phyloP scores from a whole-genome alignment of 2,888 invertebrate species.

The Melieria picta region DNA sequence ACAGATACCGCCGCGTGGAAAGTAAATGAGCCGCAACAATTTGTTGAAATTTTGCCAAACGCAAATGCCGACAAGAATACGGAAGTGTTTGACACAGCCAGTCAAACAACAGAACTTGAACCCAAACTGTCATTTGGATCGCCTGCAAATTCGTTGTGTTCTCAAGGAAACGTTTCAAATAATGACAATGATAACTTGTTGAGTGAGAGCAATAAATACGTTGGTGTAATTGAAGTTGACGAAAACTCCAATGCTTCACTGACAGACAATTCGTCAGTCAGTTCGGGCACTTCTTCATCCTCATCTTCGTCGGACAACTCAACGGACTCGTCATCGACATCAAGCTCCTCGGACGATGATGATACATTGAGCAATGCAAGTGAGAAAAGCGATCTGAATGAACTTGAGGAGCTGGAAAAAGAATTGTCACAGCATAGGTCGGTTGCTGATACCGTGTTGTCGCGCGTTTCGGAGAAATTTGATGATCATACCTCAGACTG shows the following conservation, averaged over 20 bases:
- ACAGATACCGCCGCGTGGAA: too few relatives aligned
- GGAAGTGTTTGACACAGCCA: too few relatives aligned
- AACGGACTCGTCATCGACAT: neutral
- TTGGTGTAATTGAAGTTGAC: conserved; percentile 5
- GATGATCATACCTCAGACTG: too few relatives aligned
- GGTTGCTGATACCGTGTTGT: neutral
- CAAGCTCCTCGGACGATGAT: conserved; percentile 33
- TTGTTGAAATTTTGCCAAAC: too few relatives aligned
- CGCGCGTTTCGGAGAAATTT: neutral
- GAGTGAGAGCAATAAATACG: too few relatives aligned
- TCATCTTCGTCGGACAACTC: neutral
- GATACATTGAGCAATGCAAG: conserved; percentile 12
- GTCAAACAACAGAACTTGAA: too few relatives aligned
- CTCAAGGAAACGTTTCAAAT: too few relatives aligned
- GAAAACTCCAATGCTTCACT: conserved; percentile 38
- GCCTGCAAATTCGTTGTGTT: too few relatives aligned
- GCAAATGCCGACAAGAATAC: too few relatives aligned
- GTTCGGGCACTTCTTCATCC: conserved; percentile 14
- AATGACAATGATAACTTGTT: too few relatives aligned
- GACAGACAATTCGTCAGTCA: conserved; percentile 37
- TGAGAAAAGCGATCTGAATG: conserved; percentile 49
- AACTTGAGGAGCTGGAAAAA: conserved; percentile 56
- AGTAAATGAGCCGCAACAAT: too few relatives aligned
- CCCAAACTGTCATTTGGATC: too few relatives aligned
- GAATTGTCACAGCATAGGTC: conserved; percentile 52